Conservation (phyloP, 2,888 invertebrate species). For the Synergus laeviventris region DNA sequence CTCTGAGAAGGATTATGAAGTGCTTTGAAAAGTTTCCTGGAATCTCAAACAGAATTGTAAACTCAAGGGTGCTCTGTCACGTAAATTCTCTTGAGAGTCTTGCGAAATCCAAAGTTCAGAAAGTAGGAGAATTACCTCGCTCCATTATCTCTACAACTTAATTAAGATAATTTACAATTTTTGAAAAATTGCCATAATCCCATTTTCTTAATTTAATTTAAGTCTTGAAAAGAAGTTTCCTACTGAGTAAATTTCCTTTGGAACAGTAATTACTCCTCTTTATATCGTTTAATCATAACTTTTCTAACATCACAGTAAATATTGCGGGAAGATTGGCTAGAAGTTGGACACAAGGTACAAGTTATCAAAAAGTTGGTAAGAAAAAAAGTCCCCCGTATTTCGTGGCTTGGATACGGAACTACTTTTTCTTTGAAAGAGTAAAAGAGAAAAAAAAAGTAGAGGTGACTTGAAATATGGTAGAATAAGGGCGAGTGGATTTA, state of each 20-base stretch:
- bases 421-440: background rate
- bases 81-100: conserved; percentile 46
- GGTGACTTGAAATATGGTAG: conserved; percentile 47
- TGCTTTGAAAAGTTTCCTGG: background rate
- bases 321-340: conserved; percentile 6
- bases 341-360: conserved; percentile 8
- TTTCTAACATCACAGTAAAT: conserved; percentile 31
- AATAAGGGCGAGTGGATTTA: conserved; percentile 1
- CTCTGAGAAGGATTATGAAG: background rate
- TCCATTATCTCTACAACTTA: background rate
- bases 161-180: conserved; percentile 15
- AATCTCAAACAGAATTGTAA: background rate
- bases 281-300: conserved; percentile 29
- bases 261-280: background rate
- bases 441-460: background rate
- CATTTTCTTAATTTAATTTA: conserved; percentile 20
- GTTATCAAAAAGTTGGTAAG: conserved; percentile 19
- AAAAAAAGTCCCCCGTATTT: background rate
- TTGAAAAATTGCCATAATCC: background rate
- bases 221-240: background rate
- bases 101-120: background rate
- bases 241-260: background rate
- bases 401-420: background rate
- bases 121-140: background rate
- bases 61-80: background rate